Evolutionary conservation across 1,140 invertebrate genomes (phyloP).

Genomic region (Lucilia cuprina): DNA sequence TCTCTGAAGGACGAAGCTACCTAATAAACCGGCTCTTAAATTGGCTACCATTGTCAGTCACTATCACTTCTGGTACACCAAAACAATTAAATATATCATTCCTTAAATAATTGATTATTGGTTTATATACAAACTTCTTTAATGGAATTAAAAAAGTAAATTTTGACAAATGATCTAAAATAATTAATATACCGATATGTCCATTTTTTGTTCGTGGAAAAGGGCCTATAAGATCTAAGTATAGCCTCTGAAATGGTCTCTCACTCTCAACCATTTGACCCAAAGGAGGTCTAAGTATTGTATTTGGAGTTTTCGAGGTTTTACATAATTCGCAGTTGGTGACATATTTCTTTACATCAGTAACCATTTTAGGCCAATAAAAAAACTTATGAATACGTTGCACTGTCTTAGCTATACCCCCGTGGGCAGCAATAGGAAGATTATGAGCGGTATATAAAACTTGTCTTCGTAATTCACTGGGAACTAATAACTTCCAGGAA

Average conservation of each 20-base stretch:
- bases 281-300: not conserved
- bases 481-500: conserved; percentile 31
- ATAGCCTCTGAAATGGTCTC: conserved; percentile 9
- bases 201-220: too few species aligned
- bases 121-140: not conserved
- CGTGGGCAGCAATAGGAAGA: not conserved
- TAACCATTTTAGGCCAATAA: conserved; percentile 1
- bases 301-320: conserved; percentile 15
- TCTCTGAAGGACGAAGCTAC: too few species aligned
- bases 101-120: not conserved
- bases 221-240: too few species aligned
- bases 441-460: not conserved
- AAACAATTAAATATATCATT: conserved; percentile 2
- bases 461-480: not conserved
- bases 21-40: not conserved
- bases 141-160: not conserved
- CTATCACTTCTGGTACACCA: not conserved
- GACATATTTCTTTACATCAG: not conserved
- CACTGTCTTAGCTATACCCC: conserved; percentile 26
- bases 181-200: too few species aligned
- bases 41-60: conserved; percentile 34
- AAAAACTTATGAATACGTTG: not conserved
- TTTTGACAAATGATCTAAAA: not conserved
- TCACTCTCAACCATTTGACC: not conserved
- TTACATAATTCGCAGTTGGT: conserved; percentile 18